Conservation (phyloP, 2,888 invertebrate genomes). For the Drosophila falleni region DNA sequence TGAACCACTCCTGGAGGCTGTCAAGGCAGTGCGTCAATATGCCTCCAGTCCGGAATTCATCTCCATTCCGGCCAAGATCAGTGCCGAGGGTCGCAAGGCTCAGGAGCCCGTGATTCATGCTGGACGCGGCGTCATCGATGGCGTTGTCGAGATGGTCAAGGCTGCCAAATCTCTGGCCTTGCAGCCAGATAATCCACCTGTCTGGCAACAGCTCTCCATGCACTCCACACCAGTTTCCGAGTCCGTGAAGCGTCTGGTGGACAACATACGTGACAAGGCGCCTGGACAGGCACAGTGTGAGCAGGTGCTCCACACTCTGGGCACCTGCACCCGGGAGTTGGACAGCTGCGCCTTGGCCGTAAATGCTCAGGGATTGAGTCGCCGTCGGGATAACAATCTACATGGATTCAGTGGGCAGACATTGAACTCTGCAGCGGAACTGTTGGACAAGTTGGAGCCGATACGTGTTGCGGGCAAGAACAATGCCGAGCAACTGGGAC, state of each 20-base stretch:
- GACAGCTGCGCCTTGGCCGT: constrained; percentile 95
- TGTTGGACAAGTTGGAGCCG: constrained; percentile 94
- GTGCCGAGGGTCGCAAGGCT: constrained; percentile 91
- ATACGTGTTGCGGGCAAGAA: constrained; percentile 93
- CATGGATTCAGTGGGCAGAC: constrained; percentile 92
- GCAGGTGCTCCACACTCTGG: constrained; percentile 91
- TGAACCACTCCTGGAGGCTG: constrained; percentile 94
- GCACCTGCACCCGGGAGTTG: constrained; percentile 91
- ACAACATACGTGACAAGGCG: constrained; percentile 96
- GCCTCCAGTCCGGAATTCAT: constrained; percentile 97
- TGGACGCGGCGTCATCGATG: constrained; percentile 91
- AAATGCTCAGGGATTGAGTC: constrained; percentile 91
- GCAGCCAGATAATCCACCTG: constrained; percentile 95
- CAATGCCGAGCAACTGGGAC: constrained; percentile 97
- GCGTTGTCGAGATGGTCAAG: constrained; percentile 95
- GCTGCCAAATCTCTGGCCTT: constrained; percentile 95
- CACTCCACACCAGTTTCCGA: constrained; percentile 98
- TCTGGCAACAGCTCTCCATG: constrained; percentile 97
- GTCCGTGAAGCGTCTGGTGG: constrained; percentile 96
- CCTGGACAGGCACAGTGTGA: constrained; percentile 98
- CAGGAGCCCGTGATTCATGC: constrained; percentile 96
- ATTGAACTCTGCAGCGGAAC: constrained; percentile 91
- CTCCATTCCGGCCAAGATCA: constrained; percentile 96
- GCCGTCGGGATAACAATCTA: constrained; percentile 90
- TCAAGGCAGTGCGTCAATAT: constrained; percentile 96